Conservation (phyloP, 37 sponge, comb jelly and placozoan species). For the Cladorhizidae sp. region DNA sequence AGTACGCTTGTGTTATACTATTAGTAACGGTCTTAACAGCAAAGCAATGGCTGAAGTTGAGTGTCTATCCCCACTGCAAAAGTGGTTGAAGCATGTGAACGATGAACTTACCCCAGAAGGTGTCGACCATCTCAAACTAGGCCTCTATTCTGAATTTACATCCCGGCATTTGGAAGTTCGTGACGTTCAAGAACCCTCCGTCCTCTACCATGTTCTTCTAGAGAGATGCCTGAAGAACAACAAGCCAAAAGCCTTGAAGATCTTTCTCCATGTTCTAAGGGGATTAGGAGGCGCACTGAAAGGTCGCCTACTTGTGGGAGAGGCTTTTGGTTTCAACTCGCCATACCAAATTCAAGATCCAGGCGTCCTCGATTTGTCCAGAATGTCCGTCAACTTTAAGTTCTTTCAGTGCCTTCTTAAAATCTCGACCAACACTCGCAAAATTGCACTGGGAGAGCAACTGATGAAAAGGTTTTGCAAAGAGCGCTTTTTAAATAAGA, state of each 20-base stretch:
- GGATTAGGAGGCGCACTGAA: neutral
- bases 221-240: neutral
- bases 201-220: neutral
- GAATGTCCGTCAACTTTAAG: neutral
- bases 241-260: neutral
- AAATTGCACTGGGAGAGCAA: neutral
- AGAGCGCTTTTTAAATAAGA: neutral
- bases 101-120: neutral
- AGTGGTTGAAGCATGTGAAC: neutral
- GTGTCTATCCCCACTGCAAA: neutral
- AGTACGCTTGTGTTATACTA: no score
- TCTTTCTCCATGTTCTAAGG: neutral
- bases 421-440: neutral
- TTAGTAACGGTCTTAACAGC: no score
- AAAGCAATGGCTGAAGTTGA: no score
- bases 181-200: neutral
- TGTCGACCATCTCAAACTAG: neutral
- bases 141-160: neutral
- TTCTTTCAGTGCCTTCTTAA: slow-evolving; percentile 4
- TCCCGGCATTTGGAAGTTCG: neutral
- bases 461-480: neutral
- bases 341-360: neutral
- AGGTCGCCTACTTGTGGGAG: neutral
- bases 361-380: neutral
- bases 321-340: neutral